These are phyloP conservation scores for Muntiacus reevesi DNA, from an alignment of 2,113 vertebrate genomes.

Conservation along the genomic window DNA sequence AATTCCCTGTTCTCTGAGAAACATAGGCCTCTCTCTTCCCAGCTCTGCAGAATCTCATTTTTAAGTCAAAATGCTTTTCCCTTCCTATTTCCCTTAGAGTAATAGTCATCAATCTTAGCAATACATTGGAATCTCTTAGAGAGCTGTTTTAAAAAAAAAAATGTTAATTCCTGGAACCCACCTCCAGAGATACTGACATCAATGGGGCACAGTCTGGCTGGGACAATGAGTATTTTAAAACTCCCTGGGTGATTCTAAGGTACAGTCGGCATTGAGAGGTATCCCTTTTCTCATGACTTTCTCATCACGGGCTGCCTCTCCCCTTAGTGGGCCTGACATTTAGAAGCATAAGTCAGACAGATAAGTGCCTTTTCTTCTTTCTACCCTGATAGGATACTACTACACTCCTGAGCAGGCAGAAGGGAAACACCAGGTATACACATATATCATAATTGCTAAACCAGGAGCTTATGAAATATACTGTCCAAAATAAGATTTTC, in stretches of 20 bases:
- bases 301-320: neutral
- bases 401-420: neutral
- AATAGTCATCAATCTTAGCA: neutral
- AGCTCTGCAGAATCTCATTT: neutral
- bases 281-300: neutral
- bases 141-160: neutral
- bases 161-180: neutral
- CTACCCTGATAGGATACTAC: neutral
- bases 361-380: neutral
- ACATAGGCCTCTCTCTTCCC: neutral
- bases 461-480: neutral
- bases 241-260: neutral
- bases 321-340: neutral
- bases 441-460: neutral
- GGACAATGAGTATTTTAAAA: neutral
- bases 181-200: neutral
- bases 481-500: neutral
- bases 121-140: neutral
- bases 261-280: neutral
- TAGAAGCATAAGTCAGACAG: neutral
- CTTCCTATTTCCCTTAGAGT: neutral
- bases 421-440: neutral
- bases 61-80: constrained; percentile 9
- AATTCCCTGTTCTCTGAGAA: neutral
- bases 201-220: neutral